Evolutionary conservation across 2,888 invertebrate species (phyloP).

Genomic region (Neoitamus cyanurus): DNA sequence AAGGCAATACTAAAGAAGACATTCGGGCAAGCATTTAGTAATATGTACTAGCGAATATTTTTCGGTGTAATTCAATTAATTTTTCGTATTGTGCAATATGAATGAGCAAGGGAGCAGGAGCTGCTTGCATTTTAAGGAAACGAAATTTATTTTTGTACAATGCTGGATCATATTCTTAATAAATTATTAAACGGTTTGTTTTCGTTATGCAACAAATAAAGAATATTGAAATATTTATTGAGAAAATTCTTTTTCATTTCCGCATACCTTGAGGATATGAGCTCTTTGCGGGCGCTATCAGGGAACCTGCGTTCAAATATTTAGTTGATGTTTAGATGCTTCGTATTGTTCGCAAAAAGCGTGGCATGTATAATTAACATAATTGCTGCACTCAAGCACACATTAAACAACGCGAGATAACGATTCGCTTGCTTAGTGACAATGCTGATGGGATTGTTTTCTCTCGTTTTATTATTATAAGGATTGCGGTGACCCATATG

Average conservation of each 20-base stretch:
- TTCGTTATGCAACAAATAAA: constrained; percentile 40
- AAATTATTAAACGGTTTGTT: constrained; percentile 19
- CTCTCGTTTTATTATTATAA: not conserved
- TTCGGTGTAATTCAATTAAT: not conserved
- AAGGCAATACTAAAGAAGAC: not conserved
- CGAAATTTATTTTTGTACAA: constrained; percentile 33
- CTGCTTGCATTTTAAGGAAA: not conserved
- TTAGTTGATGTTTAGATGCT: not conserved
- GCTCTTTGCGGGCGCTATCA: not conserved
- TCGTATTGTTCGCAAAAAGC: not conserved
- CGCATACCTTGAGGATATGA: not conserved
- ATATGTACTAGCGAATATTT: not conserved
- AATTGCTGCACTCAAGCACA: not conserved
- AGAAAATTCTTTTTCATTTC: not conserved
- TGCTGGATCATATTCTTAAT: not conserved
- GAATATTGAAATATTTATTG: constrained; percentile 34
- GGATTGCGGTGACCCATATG: not conserved
- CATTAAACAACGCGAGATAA: not conserved
- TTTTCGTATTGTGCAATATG: constrained; percentile 26
- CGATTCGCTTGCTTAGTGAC: not conserved
- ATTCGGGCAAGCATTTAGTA: constrained; percentile 5
- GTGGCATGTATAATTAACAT: not conserved
- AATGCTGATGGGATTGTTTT: not conserved
- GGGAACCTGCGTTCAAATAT: not conserved
- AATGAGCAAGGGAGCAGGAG: not conserved